Evolutionary conservation across 2,888 invertebrate species (phyloP).

Genomic region (Platycheirus albimanus): DNA sequence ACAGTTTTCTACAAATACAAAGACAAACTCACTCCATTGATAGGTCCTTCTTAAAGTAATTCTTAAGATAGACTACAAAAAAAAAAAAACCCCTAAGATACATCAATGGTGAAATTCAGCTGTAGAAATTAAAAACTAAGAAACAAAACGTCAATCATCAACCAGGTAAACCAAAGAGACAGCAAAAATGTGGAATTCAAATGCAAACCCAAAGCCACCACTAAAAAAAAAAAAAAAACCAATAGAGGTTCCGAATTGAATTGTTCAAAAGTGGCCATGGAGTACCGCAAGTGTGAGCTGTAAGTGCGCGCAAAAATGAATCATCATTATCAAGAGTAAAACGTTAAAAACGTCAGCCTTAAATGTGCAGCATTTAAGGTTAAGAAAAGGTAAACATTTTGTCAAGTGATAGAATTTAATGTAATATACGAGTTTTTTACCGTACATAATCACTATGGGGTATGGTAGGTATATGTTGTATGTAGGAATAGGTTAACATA

Average conservation of each 20-base stretch:
- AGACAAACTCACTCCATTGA: too few species aligned
- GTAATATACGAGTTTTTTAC: conserved; percentile 40
- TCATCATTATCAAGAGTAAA: conserved; percentile 58
- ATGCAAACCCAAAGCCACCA: conserved; percentile 37
- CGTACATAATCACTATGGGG: not conserved
- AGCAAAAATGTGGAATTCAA: conserved; percentile 70
- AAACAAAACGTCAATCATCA: conserved; percentile 66
- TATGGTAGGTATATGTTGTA: too few species aligned
- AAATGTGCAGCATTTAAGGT: conserved; percentile 52
- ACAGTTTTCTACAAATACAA: too few species aligned
- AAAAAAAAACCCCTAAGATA: not conserved
- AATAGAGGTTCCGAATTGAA: conserved; percentile 68
- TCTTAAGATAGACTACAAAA: too few species aligned
- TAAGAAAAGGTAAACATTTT: conserved; percentile 64
- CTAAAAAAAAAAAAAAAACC: too few species aligned
- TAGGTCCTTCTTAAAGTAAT: too few species aligned
- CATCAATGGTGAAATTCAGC: conserved; percentile 5
- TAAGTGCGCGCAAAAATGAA: conserved; percentile 53
- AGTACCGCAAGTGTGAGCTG: conserved; percentile 25
- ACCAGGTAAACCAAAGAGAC: conserved; percentile 44
- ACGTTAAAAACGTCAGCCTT: conserved; percentile 44
- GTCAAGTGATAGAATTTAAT: conserved; percentile 63
- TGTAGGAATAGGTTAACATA: too few species aligned
- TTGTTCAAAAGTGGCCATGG: conserved; percentile 60
- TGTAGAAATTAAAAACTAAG: conserved; percentile 19